phyloP scores from a whole-genome alignment of 2,888 invertebrate genomes.

The Cantharis flavilabris region DNA sequence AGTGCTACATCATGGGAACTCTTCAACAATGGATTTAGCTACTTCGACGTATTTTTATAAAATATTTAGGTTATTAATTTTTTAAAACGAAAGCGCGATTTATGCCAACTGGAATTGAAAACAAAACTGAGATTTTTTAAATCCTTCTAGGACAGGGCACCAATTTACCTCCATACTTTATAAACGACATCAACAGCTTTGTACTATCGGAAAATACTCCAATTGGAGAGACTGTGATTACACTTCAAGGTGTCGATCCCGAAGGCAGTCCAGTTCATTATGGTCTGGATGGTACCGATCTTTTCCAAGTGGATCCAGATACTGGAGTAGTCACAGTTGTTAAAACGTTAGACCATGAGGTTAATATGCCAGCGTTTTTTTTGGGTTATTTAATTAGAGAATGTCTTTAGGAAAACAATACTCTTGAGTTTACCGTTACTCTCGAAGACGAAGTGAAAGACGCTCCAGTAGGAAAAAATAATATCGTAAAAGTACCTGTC shows the following conservation, averaged over 20 bases:
- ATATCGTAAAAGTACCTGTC: constrained; percentile 75
- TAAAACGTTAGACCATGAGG: constrained; percentile 83
- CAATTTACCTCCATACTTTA: constrained; percentile 75
- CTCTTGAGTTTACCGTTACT: constrained; percentile 78
- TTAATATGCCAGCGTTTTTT: constrained; percentile 44
- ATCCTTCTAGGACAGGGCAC: constrained; percentile 49
- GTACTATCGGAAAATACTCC: constrained; percentile 79
- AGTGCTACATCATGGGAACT: neutral
- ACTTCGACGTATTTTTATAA: neutral
- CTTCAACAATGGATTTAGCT: neutral
- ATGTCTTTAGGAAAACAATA: constrained; percentile 71
- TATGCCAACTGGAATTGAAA: neutral
- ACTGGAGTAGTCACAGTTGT: constrained; percentile 81
- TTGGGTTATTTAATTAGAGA: constrained; percentile 12
- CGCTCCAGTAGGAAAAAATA: constrained; percentile 64
- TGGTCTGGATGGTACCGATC: constrained; percentile 79
- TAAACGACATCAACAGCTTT: constrained; percentile 76
- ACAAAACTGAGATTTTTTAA: neutral
- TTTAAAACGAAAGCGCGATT: neutral
- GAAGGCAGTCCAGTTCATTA: constrained; percentile 74
- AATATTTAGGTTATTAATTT: neutral
- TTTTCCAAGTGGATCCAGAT: constrained; percentile 75
- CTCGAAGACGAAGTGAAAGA: constrained; percentile 74
- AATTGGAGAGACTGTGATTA: constrained; percentile 79
- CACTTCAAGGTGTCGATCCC: constrained; percentile 78